Conservation (phyloP, 2,113 vertebrate genomes). For the Chaenocephalus aceratus region DNA sequence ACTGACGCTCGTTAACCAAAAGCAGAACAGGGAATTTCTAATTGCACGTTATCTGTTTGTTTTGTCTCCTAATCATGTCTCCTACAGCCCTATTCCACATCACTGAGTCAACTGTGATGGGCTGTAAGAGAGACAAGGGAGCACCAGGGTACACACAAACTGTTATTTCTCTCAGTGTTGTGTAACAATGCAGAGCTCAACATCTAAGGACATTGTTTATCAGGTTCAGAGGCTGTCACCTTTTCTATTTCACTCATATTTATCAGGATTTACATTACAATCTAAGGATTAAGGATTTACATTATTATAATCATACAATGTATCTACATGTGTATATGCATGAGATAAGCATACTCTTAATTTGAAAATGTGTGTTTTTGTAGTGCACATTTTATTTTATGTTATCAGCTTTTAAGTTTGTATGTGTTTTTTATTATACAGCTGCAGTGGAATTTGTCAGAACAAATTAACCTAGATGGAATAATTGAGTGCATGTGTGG, state of each 20-base stretch:
- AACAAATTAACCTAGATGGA: neutral
- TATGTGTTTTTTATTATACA: neutral
- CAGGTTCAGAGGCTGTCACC: slow-evolving; percentile 26
- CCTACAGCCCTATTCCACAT: slow-evolving; percentile 27
- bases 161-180: slow-evolving; percentile 42
- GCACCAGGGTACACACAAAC: neutral
- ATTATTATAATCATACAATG: neutral
- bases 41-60: slow-evolving; percentile 30
- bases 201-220: slow-evolving; percentile 46
- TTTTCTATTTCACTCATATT: neutral
- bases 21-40: slow-evolving; percentile 19
- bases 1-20: neutral
- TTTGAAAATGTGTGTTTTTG: too few relatives aligned
- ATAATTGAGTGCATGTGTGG: slow-evolving; percentile 15
- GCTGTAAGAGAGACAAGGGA: slow-evolving; percentile 16
- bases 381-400: neutral
- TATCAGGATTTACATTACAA: neutral
- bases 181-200: slow-evolving; percentile 45
- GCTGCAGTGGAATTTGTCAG: neutral
- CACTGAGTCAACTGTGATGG: slow-evolving; percentile 37
- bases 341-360: neutral
- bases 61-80: slow-evolving; percentile 30
- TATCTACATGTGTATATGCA: neutral
- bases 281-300: neutral
- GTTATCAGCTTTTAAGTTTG: neutral